These are phyloP conservation scores for Triops cancriformis DNA, from an alignment of 1,140 invertebrate species.

Conservation along the genomic window DNA sequence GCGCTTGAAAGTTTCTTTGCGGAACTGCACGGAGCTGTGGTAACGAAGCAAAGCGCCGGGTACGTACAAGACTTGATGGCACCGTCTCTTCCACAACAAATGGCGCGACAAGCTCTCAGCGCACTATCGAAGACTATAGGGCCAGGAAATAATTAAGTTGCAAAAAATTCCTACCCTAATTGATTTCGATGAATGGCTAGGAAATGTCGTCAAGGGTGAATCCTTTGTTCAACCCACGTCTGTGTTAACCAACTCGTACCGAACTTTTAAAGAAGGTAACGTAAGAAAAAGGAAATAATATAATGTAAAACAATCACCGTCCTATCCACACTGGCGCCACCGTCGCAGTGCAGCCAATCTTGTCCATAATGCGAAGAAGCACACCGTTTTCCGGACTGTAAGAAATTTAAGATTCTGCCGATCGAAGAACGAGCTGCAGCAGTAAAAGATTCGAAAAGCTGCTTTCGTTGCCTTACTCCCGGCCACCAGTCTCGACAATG, in stretches of 20 bases:
- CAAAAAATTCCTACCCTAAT: background rate
- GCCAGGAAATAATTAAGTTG: background rate
- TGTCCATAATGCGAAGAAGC: background rate
- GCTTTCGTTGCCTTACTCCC: slow-evolving; percentile 16
- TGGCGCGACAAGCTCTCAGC: background rate
- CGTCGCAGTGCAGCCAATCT: background rate
- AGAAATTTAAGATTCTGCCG: background rate
- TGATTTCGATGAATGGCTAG: background rate
- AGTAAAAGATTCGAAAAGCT: background rate
- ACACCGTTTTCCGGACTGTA: background rate
- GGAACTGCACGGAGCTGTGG: background rate
- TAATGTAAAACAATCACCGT: background rate
- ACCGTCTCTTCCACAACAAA: background rate
- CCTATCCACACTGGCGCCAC: background rate
- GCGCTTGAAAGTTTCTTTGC: background rate
- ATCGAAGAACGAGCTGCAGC: background rate
- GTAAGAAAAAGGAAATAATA: background rate
- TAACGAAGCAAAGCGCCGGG: background rate
- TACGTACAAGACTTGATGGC: slow-evolving; percentile 4
- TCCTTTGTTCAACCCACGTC: background rate
- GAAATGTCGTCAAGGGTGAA: background rate
- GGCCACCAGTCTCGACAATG: background rate
- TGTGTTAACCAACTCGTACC: background rate
- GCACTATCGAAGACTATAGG: background rate
- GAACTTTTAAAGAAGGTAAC: background rate